Evolutionary conservation across 2,888 invertebrate species (phyloP), one percentile per base, ranked within the genome.

Genomic region (Thyatira batis): DNA sequence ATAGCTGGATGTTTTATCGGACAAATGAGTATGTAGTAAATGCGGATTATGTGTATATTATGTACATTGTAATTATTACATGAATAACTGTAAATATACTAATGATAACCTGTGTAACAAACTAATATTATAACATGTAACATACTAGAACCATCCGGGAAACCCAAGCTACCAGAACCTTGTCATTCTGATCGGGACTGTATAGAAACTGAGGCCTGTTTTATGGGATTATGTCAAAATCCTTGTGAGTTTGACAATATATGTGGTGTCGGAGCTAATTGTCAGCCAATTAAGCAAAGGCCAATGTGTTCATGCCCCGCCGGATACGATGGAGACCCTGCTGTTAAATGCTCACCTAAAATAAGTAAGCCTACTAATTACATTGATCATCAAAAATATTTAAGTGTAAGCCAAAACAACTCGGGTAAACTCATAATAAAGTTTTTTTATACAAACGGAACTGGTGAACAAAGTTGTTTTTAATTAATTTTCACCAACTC

Each of bases 111-210:
- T 61, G 28, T 71, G 59, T 85, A 85, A 89, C 83, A 76, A 69
- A 88, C 85, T 87, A 85, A 87, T 76, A 60, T 76, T 73, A 74
- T 78, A 85, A 80, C 84, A 80, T 87, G 82, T 89, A 90, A 90
- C 78, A 84, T 76, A 86, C 75, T 94, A 95, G 95, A 95, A 93
- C 93, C 95, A 82, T 94, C 94, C 76, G 95, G 94, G 84, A 93
- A 93, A 83, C 92, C 94, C 76, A 95, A 95, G 87, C 93, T 93
- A 83, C 95, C 94, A 74, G 96, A 95, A 88, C 95, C 95, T 78
- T 97, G 97, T 93, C 94, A 95, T 89, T 95, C 95, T 83, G 96
- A 97, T 89, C 95, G 94, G 81, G 96, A 97, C 90, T 97, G 97
- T 92, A 95, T 95, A 89, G 95, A 95, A 80, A 95, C 93, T 69